phyloP scores from a whole-genome alignment of 2,797 vertebrate species.

The Valencia hispanica region DNA sequence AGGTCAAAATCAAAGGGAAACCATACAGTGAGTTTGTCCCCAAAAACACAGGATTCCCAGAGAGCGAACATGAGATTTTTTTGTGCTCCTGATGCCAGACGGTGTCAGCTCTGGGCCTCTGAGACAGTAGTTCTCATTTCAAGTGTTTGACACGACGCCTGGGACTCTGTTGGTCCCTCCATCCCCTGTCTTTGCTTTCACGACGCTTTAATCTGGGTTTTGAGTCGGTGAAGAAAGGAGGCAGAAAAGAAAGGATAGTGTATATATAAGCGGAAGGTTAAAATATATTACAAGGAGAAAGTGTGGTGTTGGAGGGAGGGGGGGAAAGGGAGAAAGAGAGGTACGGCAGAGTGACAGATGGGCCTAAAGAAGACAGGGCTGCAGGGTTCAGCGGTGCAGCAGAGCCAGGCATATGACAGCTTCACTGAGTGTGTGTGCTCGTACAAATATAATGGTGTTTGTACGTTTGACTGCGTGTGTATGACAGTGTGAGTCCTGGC shows the following conservation, averaged over 20 bases:
- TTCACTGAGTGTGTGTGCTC: slow-evolving; percentile 52
- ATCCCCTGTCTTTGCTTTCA: slow-evolving; percentile 2
- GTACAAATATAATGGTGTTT: slow-evolving; percentile 5
- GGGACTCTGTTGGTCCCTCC: slow-evolving; percentile 28
- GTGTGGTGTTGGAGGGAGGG: neutral
- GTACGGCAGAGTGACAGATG: slow-evolving; percentile 70
- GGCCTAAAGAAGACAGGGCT: slow-evolving; percentile 66
- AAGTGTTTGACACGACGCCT: slow-evolving; percentile 56
- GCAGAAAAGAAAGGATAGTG: slow-evolving; percentile 5
- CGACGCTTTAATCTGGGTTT: slow-evolving; percentile 44
- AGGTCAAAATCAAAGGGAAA: slow-evolving; percentile 33
- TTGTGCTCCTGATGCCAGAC: slow-evolving; percentile 40
- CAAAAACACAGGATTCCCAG: neutral
- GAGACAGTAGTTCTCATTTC: slow-evolving; percentile 41
- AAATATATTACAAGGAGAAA: slow-evolving; percentile 48
- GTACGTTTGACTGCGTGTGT: slow-evolving; percentile 9
- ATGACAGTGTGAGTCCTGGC: slow-evolving; percentile 29
- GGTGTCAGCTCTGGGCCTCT: slow-evolving; percentile 40
- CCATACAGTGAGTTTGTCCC: slow-evolving; percentile 7
- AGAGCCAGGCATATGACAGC: slow-evolving; percentile 72
- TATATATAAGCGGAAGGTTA: slow-evolving; percentile 18
- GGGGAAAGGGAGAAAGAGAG: slow-evolving; percentile 26
- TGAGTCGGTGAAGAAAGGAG: slow-evolving; percentile 27
- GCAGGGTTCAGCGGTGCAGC: slow-evolving; percentile 73
- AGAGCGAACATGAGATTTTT: slow-evolving; percentile 15